Evolutionary conservation across 2,113 vertebrate genomes (phyloP).

Genomic region (Murina feae): DNA sequence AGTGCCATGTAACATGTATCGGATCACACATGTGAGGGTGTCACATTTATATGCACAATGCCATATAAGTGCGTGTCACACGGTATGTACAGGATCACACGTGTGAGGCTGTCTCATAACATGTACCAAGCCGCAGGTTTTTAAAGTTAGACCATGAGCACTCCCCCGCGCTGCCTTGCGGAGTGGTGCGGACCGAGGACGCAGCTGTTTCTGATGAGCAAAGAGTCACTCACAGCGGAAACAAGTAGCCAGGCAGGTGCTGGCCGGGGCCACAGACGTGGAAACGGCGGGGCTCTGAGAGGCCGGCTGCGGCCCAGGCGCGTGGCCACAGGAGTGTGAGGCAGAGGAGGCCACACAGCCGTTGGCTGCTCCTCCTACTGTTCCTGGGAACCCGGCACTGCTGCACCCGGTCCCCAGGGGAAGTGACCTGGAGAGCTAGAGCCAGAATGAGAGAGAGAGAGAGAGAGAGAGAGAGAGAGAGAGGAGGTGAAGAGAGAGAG

Average conservation of each 20-base stretch:
- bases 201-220: background rate
- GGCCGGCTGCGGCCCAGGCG: background rate
- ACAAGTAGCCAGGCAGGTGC: background rate
- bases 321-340: background rate
- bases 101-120: background rate
- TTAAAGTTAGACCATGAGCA: background rate
- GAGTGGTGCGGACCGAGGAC: background rate
- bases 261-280: background rate
- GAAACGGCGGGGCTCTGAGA: background rate
- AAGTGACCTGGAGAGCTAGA: background rate
- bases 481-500: background rate
- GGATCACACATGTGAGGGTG: too few species aligned
- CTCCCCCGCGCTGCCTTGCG: background rate
- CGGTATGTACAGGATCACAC: background rate
- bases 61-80: background rate
- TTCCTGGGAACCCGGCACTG: slow-evolving; percentile 62
- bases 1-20: background rate
- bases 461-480: background rate
- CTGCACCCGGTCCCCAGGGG: background rate
- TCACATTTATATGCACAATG: background rate
- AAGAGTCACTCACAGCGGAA: background rate
- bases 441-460: background rate
- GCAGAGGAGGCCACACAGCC: background rate
- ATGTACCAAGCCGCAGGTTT: background rate
- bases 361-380: background rate